Percentiles rank a stretch among this genome's conserved stretches.
Evolutionary conservation across 2,797 vertebrate genomes (phyloP).

Genomic region (Lepidocolaptes lacrymiger): DNA sequence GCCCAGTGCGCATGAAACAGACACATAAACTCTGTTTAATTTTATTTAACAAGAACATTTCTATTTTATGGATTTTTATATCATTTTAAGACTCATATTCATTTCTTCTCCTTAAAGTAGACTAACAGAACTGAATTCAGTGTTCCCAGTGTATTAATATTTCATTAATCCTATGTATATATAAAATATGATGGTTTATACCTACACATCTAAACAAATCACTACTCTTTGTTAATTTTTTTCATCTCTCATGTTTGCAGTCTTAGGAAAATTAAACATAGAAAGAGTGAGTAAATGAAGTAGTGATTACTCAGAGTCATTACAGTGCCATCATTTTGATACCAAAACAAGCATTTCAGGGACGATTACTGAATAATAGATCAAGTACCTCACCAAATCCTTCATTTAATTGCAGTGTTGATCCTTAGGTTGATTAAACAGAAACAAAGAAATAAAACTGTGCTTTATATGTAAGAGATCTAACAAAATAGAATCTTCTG

Average conservation of each 20-base stretch:
- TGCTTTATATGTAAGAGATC: not conserved
- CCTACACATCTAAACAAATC: not conserved
- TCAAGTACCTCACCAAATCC: not conserved
- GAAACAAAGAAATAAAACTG: not conserved
- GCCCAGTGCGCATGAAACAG: slow-evolving; percentile 11
- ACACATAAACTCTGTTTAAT: slow-evolving; percentile 59
- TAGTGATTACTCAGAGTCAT: not conserved
- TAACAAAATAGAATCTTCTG: not conserved
- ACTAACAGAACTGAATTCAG: slow-evolving; percentile 57
- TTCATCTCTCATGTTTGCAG: not conserved
- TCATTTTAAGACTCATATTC: slow-evolving; percentile 68
- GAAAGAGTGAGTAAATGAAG: not conserved
- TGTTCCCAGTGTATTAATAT: slow-evolving; percentile 40
- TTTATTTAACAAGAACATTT: slow-evolving; percentile 66
- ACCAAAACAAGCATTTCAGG: not conserved
- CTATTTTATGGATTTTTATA: slow-evolving; percentile 63
- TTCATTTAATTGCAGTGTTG: not conserved
- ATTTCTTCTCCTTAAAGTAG: slow-evolving; percentile 65
- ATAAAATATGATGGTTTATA: not conserved
- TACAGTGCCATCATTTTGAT: not conserved
- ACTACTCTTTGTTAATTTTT: not conserved
- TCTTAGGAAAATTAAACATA: not conserved
- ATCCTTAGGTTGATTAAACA: not conserved
- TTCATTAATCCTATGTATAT: slow-evolving; percentile 21
- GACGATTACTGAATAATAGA: not conserved